Evolutionary conservation across 2,113 vertebrate genomes (phyloP).

Genomic region (Semicossyphus pulcher): DNA sequence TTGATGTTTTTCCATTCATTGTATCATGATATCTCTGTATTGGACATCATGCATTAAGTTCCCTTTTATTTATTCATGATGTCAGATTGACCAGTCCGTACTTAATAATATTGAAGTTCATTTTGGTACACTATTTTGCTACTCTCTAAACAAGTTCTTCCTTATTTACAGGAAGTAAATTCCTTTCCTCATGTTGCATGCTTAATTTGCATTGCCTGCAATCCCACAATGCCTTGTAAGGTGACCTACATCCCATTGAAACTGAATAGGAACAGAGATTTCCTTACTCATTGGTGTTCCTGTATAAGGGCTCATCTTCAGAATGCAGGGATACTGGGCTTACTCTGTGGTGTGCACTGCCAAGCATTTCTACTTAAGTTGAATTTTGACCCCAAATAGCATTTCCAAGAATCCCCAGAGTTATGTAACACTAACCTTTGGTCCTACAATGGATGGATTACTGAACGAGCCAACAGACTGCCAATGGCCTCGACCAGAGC

Average conservation of each 20-base stretch:
- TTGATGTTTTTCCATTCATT: too few species aligned
- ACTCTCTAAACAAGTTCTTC: too few species aligned
- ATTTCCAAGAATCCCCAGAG: constrained; percentile 5
- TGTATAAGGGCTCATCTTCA: not conserved
- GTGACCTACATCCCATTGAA: not conserved
- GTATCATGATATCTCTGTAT: too few species aligned
- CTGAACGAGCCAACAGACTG: not conserved
- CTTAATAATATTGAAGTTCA: too few species aligned
- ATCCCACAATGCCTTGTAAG: too few species aligned
- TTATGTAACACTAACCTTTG: not conserved
- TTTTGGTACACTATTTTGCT: too few species aligned
- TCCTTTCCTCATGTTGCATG: not conserved
- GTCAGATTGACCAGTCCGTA: too few species aligned
- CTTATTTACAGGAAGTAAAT: too few species aligned
- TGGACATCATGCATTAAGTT: too few species aligned
- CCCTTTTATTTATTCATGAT: too few species aligned
- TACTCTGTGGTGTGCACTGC: not conserved
- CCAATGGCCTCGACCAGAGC: not conserved
- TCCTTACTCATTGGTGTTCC: not conserved
- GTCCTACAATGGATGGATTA: not conserved
- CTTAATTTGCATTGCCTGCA: not conserved
- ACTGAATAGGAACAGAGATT: not conserved
- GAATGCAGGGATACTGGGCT: not conserved
- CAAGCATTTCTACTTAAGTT: not conserved
- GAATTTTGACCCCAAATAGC: not conserved